These are phyloP conservation scores for Mactra quadrangularis DNA, from an alignment of 1,140 invertebrate genomes.

Conservation along the genomic window DNA sequence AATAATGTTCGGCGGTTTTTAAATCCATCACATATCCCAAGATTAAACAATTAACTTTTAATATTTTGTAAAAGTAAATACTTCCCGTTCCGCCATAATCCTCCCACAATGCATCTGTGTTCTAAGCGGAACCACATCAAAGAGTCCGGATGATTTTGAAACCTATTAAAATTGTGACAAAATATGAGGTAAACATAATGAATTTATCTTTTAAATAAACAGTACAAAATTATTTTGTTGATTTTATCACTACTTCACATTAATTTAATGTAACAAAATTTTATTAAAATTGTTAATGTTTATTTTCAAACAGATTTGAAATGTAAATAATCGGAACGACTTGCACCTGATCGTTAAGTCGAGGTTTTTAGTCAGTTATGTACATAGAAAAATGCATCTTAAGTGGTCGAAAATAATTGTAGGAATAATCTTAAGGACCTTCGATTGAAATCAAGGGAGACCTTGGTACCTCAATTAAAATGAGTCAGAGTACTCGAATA, in stretches of 20 bases:
- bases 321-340: constrained; percentile 18
- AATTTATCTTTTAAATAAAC: constrained; percentile 41
- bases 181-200: constrained; percentile 12
- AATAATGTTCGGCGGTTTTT: not conserved
- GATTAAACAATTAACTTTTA: constrained; percentile 43
- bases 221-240: constrained; percentile 6
- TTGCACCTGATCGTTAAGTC: too few relatives aligned
- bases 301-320: constrained; percentile 43
- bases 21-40: constrained; percentile 43
- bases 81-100: constrained; percentile 23
- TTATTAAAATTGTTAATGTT: constrained; percentile 35
- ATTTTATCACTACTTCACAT: constrained; percentile 7
- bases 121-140: constrained; percentile 38
- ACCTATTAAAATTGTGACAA: constrained; percentile 36
- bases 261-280: constrained; percentile 45
- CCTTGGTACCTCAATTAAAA: too few relatives aligned
- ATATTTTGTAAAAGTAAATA: not conserved
- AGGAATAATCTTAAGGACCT: too few relatives aligned
- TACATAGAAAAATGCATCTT: too few relatives aligned
- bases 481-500: too few relatives aligned
- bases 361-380: too few relatives aligned
- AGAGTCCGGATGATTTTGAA: not conserved
- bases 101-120: constrained; percentile 9
- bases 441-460: too few relatives aligned
- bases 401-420: too few relatives aligned